Conservation (phyloP, 2,888 invertebrate genomes). For the Caenorhabditis becei region DNA sequence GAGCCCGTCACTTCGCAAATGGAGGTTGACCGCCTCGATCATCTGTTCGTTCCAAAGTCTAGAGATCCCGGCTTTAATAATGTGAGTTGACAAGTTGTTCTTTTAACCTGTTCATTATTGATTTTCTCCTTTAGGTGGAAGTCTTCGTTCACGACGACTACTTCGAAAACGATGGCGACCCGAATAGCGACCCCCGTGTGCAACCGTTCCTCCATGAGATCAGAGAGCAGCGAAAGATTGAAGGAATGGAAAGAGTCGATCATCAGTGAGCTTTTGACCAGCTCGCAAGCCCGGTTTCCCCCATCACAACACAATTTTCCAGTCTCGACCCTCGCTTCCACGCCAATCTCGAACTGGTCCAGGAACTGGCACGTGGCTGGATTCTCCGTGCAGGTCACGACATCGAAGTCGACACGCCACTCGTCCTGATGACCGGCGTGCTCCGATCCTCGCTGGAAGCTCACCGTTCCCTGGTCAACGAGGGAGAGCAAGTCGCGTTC, state of each 20-base stretch:
- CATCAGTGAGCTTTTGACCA: not conserved
- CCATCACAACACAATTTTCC: not conserved
- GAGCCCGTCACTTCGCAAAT: slow-evolving; percentile 12
- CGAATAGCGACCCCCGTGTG: not conserved
- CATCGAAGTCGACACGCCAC: slow-evolving; percentile 1
- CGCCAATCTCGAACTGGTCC: not conserved
- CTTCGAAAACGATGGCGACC: not conserved
- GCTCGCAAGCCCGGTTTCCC: too few species aligned
- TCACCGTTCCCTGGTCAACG: not conserved
- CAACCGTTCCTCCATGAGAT: not conserved
- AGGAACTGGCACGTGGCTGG: slow-evolving; percentile 13
- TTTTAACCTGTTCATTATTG: not conserved
- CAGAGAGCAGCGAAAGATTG: not conserved
- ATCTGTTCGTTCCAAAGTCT: slow-evolving; percentile 1
- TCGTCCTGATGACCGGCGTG: slow-evolving; percentile 28
- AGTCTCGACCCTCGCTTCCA: not conserved
- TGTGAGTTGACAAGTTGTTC: not conserved
- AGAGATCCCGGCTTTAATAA: slow-evolving; percentile 11
- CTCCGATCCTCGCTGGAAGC: not conserved
- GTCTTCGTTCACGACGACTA: not conserved
- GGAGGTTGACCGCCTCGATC: not conserved
- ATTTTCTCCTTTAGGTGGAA: not conserved
- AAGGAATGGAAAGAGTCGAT: not conserved
- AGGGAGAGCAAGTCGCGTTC: slow-evolving; percentile 24
- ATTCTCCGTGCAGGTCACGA: not conserved